Base-by-base conservation (phyloP, 2,113 vertebrate genomes). In the Festucalex cinctus region DNA sequence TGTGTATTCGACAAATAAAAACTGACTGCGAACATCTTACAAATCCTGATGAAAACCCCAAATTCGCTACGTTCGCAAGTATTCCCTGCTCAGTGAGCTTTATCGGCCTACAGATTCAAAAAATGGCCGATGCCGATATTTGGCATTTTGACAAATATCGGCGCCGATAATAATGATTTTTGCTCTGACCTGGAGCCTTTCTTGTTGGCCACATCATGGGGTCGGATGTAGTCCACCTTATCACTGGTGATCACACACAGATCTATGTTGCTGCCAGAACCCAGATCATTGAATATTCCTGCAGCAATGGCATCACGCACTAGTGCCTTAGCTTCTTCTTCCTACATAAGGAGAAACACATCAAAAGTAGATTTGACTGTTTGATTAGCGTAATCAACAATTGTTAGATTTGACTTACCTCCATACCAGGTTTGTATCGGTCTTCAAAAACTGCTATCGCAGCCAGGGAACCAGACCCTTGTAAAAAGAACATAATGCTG, bases 361-460 rank as follows among this genome's bases (percentile, higher is more conserved):
- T 12, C 8, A 54, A 51, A 51, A 51, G 48, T 51, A 22, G 7
- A 22, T 51, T 7, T n/a, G n/a, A 9, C 56, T 39, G 3, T 43
- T n/a, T 51, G 17, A 13, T 8, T 26, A 17, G 1, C 28, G 6
- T 24, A 63, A 49, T 63, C 0, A 46, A 59, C 7, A 54, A 7
- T 7, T 5, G 9, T 20, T 20, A 5, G 9, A 8, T 13, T 19
- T 43, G 12, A 82, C 87, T 83, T 84, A 96, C 97, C 94, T 96
- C 95, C 95, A 99, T 94, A 67, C 96, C 89, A 0, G 91, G 93
- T 74, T 92, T 95, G 88, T 92, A 99, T 69, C 95, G 94, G 81
- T 98, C 96, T 89, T 99, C 97, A 82, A 99, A 99, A 20, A 98
- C 93, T 1, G 96, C 95, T 96, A 99, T 99, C 43, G 97, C 97